Conservation (phyloP, 2,888 invertebrate genomes). For the Aporophyla nigra region DNA sequence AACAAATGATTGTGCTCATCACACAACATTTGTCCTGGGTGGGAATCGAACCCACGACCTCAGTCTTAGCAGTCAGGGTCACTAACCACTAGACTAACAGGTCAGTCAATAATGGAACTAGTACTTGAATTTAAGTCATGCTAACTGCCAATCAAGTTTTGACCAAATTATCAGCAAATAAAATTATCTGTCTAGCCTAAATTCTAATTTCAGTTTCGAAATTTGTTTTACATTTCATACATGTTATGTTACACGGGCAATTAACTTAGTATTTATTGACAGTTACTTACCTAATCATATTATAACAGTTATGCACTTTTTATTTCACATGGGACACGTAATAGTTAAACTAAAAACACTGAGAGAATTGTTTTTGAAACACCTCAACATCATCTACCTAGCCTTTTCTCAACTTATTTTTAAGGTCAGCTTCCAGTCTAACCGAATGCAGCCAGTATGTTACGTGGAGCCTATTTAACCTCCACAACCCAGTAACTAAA, state of each 20-base stretch:
- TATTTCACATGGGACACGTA: slow-evolving; percentile 21
- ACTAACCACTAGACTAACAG: too few species aligned
- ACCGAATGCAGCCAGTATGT: too few species aligned
- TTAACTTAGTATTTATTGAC: slow-evolving; percentile 34
- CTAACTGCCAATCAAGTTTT: background rate
- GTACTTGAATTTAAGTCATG: background rate
- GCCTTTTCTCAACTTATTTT: too few species aligned
- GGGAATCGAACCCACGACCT: too few species aligned
- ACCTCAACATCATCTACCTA: too few species aligned
- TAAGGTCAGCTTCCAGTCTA: too few species aligned
- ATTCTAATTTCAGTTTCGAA: slow-evolving; percentile 3
- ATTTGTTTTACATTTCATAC: slow-evolving; percentile 25
- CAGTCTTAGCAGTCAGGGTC: too few species aligned
- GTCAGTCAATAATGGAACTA: too few species aligned
- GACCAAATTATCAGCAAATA: background rate
- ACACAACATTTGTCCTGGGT: too few species aligned
- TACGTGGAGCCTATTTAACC: too few species aligned
- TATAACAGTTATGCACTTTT: slow-evolving; percentile 22
- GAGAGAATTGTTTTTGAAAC: background rate
- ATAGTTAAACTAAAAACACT: background rate
- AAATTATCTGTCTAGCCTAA: slow-evolving; percentile 1
- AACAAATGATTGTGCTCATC: too few species aligned
- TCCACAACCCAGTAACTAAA: background rate
- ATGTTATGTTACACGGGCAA: slow-evolving; percentile 23
- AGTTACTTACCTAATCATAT: slow-evolving; percentile 60